phyloP scores from a whole-genome alignment of 2,113 vertebrate species.

The Struthidea cinerea region DNA sequence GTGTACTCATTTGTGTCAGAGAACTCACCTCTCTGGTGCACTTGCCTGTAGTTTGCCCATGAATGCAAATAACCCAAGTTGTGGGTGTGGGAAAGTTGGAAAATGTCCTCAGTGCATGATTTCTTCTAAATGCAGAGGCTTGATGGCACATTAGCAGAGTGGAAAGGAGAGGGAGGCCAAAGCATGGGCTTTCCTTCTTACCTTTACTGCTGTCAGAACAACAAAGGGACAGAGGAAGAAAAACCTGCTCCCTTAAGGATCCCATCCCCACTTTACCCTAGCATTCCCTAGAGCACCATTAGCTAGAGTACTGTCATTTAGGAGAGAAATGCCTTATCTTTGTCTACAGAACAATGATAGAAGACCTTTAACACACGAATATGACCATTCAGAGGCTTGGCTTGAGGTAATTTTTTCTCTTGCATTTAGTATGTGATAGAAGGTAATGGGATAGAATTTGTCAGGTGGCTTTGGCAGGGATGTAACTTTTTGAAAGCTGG shows the following conservation, averaged over 20 bases:
- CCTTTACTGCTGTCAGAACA: not conserved
- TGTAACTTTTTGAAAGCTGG: not conserved
- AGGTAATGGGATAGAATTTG: not conserved
- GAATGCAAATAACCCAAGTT: slow-evolving; percentile 1
- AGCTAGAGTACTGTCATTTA: not conserved
- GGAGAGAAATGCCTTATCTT: slow-evolving; percentile 19
- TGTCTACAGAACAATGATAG: not conserved
- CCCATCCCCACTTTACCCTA: not conserved
- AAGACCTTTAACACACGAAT: not conserved
- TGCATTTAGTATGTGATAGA: not conserved
- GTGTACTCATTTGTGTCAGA: not conserved
- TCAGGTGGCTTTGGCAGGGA: not conserved
- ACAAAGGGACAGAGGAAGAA: not conserved
- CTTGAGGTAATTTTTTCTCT: not conserved
- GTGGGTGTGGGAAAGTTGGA: slow-evolving; percentile 2
- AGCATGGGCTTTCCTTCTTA: not conserved
- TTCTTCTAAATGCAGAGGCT: not conserved
- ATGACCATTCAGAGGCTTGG: not conserved
- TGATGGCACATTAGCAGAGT: not conserved
- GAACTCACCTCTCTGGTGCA: not conserved
- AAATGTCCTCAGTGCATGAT: not conserved
- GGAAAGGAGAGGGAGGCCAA: not conserved
- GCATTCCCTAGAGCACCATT: not conserved
- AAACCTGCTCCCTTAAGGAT: not conserved
- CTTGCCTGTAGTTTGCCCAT: not conserved